phyloP scores from a whole-genome alignment of 2,888 invertebrate species.

The Anarsia innoxiella region DNA sequence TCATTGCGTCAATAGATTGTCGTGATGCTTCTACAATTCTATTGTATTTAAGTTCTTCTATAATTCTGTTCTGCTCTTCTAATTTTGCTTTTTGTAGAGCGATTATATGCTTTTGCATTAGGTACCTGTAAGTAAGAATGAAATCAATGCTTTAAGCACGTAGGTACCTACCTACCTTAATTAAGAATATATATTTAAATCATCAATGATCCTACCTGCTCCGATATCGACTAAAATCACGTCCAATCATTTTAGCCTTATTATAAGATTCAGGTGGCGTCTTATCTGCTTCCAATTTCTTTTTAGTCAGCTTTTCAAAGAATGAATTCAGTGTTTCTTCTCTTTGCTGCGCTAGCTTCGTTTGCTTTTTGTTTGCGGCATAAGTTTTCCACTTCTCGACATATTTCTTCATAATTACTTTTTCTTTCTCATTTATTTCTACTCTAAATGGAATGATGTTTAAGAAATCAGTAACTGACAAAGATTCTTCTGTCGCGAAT shows the following conservation, averaged over 20 bases:
- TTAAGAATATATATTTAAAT: too few relatives aligned
- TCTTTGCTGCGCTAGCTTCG: conserved; percentile 31
- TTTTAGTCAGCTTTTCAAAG: conserved; percentile 55
- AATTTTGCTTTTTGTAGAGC: conserved; percentile 81
- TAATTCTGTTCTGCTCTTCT: conserved; percentile 82
- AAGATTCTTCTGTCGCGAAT: too few relatives aligned
- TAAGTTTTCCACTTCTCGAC: conserved; percentile 48
- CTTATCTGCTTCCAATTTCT: conserved; percentile 30
- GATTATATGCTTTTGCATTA: conserved; percentile 83
- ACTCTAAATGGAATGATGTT: conserved; percentile 40
- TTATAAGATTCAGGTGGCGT: conserved; percentile 26
- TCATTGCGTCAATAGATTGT: conserved; percentile 72
- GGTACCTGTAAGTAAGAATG: conserved; percentile 61
- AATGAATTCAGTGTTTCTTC: conserved; percentile 47
- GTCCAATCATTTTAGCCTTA: conserved; percentile 40
- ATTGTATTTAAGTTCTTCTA: conserved; percentile 81
- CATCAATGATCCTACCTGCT: conserved; percentile 44
- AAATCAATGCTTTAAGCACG: too few relatives aligned
- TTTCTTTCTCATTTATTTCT: conserved; percentile 32
- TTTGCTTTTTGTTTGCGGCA: conserved; percentile 34
- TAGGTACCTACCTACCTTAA: not conserved
- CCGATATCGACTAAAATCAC: conserved; percentile 58
- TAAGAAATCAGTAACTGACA: conserved; percentile 30
- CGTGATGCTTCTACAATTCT: conserved; percentile 79
- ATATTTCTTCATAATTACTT: conserved; percentile 41